Evolutionary conservation across 2,888 invertebrate genomes (phyloP).

Genomic region (Boloria euphrosyne): DNA sequence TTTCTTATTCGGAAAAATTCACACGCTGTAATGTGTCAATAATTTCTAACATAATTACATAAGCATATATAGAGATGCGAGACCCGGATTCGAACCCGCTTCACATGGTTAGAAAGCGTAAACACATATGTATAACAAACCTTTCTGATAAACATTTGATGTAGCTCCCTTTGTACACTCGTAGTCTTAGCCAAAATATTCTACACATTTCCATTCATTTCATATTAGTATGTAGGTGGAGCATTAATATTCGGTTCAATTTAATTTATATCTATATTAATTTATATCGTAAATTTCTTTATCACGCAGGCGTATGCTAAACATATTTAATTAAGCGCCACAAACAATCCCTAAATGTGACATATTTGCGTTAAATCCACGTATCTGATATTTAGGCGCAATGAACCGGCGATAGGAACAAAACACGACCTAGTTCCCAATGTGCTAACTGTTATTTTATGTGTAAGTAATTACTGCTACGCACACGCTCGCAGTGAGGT

Average conservation of each 20-base stretch:
- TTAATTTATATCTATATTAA: slow-evolving; percentile 4
- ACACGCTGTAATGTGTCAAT: too few species aligned
- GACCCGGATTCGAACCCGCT: too few species aligned
- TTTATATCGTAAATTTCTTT: slow-evolving; percentile 3
- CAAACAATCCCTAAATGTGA: slow-evolving; percentile 40
- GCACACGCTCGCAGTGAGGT: slow-evolving; percentile 20
- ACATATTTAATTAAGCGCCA: slow-evolving; percentile 25
- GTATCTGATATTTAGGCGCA: slow-evolving; percentile 52
- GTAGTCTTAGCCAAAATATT: too few species aligned
- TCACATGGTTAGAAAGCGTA: too few species aligned
- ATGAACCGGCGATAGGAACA: slow-evolving; percentile 47
- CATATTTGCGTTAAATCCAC: slow-evolving; percentile 46
- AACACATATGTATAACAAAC: too few species aligned
- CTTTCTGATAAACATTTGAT: too few species aligned
- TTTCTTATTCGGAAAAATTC: too few species aligned
- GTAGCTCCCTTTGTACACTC: too few species aligned
- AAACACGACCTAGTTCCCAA: slow-evolving; percentile 51
- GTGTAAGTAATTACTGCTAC: slow-evolving; percentile 40
- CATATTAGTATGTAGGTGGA: too few species aligned
- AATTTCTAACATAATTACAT: too few species aligned
- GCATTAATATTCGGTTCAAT: not conserved
- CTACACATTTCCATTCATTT: not conserved
- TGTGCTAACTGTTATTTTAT: slow-evolving; percentile 49
- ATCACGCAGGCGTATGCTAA: slow-evolving; percentile 12
- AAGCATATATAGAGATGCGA: too few species aligned